Evolutionary conservation across 2,797 vertebrate genomes (phyloP), one percentile per base, ranked within the genome.

Genomic region (Acanthurus lineatus): DNA sequence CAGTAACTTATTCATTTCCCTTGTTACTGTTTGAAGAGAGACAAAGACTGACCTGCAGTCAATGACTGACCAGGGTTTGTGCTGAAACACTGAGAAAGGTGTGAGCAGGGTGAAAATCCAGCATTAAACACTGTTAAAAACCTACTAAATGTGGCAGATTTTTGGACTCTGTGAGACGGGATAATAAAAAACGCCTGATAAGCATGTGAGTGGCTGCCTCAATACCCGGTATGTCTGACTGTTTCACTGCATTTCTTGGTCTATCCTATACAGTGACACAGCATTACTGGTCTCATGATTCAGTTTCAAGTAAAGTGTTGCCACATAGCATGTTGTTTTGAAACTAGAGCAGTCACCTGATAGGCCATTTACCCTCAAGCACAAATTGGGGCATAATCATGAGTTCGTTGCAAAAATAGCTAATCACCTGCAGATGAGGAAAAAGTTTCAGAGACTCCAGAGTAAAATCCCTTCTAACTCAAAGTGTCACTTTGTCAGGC

Each of bases 1-100:
- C 75, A 61, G 61, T 79, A 14, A 88, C 52, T 73, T 56, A 78
- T 85, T 84, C 42, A 85, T 76, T 72, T 83, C 71, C 47, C 45
- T 72, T 40, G 77, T 82, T 71, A 66, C 58, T 61, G 61, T 84
- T 83, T 69, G 49, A 32, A 76, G 68, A 83, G 53, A 48, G 20
- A 60, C 17, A 5, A 28, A 78, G 62, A 52, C 20, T 1, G 59
- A 44, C 56, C 17, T 17, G n/a, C 47, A 17, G 81, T 78, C 63
- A 78, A 72, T 69, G 59, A 68, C 44, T 75, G 74, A 85, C 63
- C 69, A 16, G 16, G 17, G 35, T 15, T 70, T 20, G 67, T 17
- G 17, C 22, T 54, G 56, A 69, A 77, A 76, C n/a, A 7, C 16
- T 35, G 57, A 16, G 49, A 72, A 60, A 64, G 67, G 62, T 48